Base-by-base conservation (phyloP, 2,797 vertebrate species). In the Sebastolobus alascanus region DNA sequence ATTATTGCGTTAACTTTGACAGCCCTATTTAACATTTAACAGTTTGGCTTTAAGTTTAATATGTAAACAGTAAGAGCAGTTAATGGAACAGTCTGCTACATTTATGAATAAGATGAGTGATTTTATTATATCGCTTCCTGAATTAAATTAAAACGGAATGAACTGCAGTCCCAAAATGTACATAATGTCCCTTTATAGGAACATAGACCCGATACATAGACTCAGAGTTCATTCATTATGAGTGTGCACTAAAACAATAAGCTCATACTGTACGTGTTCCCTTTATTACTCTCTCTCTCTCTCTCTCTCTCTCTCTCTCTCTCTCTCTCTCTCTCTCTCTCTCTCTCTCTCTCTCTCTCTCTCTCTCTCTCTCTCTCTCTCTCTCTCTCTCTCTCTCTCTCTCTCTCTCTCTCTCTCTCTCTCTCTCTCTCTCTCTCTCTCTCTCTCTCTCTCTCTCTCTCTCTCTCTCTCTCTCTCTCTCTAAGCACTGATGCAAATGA, bases 201-300 rank as follows among this genome's bases (percentile, higher is more conserved):
- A 60, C 35, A 43, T 16, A 8, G 59, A 80, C 61, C 82, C 54
- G 63, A 55, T 38, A 43, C 37, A 81, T 29, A 73, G 27, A 64
- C 72, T 80, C 54, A 74, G 20, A 55, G 35, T 83, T 84, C 58
- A 80, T 74, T 70, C 70, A 84, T 90, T 87, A 77, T 84, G 79
- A 61, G 74, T 79, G 58, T 68, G 55, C 27, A n/a, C 64, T 80
- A 63, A 88, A 85, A 80, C 74, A 89, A 88, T 77, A 84, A 81
- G 56, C 60, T 68, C 55, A 65, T 64, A 11, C 58, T 14, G n/a
- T 40, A 55, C 60, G 20, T 66, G n/a, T 74, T 78, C 74, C 35
- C 56, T 85, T 86, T 90, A 88, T 91, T 87, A 79, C 71, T 63
- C 75, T 81, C 54, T 83, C 68, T 79, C 83, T 73, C 54, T 83